Percentiles rank a stretch among this genome's conserved stretches.
These are phyloP conservation scores for Argyresthia albistria DNA, from an alignment of 2,888 invertebrate species.

Conservation along the genomic window DNA sequence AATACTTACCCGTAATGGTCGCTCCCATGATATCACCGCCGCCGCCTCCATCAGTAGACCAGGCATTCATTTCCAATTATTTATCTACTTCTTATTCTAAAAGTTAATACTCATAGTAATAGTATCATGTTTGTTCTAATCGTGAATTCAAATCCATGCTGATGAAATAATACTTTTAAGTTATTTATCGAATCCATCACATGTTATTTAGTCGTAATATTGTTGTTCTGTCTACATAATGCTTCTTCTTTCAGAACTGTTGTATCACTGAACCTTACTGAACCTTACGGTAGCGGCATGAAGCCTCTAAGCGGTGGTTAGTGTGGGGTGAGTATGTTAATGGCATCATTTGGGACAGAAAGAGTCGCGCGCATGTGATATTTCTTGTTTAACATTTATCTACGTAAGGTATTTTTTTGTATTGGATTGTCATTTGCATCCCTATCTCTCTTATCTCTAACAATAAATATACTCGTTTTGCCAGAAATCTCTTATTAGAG, in stretches of 20 bases:
- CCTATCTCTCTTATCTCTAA: too few species aligned
- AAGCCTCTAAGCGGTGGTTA: conserved; percentile 23
- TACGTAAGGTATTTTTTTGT: too few species aligned
- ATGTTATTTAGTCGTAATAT: neutral
- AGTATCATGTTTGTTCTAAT: neutral
- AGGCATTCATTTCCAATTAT: conserved; percentile 40
- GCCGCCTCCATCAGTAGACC: conserved; percentile 33
- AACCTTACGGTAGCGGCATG: conserved; percentile 34
- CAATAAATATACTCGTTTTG: too few species aligned
- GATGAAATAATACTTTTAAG: neutral
- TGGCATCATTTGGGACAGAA: too few species aligned
- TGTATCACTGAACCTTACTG: conserved; percentile 43
- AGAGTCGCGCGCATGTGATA: too few species aligned
- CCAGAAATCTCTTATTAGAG: too few species aligned
- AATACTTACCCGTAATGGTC: conserved; percentile 48
- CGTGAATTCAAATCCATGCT: neutral
- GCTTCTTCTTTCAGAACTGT: conserved; percentile 32
- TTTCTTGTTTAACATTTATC: too few species aligned
- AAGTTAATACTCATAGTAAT: neutral
- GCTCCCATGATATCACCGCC: conserved; percentile 50
- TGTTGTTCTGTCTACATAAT: conserved; percentile 7
- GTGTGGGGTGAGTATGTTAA: conserved; percentile 17
- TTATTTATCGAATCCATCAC: neutral
- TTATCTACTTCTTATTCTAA: neutral
- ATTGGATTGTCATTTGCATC: too few species aligned